phyloP scores from a whole-genome alignment of 2,797 vertebrate species.

The Psittacula echo region DNA sequence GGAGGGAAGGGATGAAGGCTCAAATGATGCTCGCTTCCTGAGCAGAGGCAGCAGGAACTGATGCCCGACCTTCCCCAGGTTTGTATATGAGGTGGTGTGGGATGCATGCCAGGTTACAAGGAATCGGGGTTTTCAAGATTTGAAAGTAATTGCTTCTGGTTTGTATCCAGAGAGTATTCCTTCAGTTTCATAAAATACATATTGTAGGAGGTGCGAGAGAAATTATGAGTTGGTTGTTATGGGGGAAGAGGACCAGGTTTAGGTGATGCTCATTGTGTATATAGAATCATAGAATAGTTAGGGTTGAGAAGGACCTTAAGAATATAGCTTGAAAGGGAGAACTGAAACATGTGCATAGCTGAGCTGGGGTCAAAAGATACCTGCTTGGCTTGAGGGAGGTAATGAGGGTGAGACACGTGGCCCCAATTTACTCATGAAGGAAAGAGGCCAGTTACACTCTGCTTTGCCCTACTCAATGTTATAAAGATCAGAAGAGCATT shows the following conservation, averaged over 20 bases:
- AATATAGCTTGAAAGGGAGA: not conserved
- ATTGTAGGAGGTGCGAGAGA: not conserved
- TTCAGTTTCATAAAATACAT: not conserved
- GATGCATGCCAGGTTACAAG: not conserved
- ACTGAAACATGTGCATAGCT: fast-evolving
- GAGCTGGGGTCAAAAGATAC: not conserved
- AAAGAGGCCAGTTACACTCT: too few relatives aligned
- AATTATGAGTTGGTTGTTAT: not conserved
- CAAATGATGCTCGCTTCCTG: not conserved
- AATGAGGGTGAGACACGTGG: fast-evolving
- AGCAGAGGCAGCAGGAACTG: not conserved
- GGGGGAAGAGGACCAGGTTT: not conserved
- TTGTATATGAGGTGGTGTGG: not conserved
- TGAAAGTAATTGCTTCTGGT: not conserved
- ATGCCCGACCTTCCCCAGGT: not conserved
- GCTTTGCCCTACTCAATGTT: too few relatives aligned
- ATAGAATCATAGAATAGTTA: too few relatives aligned
- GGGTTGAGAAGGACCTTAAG: too few relatives aligned
- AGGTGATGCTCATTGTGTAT: not conserved
- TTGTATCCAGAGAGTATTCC: not conserved
- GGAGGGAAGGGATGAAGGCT: not conserved
- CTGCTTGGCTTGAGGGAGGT: not conserved
- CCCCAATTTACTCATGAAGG: not conserved
- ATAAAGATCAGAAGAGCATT: too few relatives aligned
- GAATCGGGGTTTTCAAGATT: not conserved